phyloP scores from a whole-genome alignment of 2,888 invertebrate genomes.

The Parthenolecanium corni region DNA sequence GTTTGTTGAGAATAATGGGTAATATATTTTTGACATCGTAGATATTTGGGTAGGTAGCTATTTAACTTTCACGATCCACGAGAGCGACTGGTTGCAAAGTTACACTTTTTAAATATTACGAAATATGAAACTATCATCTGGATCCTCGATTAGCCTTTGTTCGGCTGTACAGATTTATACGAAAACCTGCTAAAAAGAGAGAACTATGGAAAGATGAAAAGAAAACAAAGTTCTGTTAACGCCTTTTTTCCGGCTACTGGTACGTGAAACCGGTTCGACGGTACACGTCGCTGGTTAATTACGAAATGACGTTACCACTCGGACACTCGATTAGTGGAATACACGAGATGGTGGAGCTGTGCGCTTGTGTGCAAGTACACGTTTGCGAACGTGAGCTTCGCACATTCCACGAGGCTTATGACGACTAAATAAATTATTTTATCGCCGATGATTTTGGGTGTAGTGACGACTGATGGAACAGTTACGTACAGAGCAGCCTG shows the following conservation, averaged over 20 bases:
- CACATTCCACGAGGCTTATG: conserved; percentile 24
- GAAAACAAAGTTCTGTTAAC: conserved; percentile 9
- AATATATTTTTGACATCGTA: too few relatives aligned
- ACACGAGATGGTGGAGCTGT: too few relatives aligned
- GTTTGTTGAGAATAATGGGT: too few relatives aligned
- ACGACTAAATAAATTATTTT: conserved; percentile 17
- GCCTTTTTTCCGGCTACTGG: conserved; percentile 22
- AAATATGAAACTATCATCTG: too few relatives aligned
- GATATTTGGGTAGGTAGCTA: too few relatives aligned
- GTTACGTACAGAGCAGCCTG: conserved; percentile 17
- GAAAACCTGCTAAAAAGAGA: background rate
- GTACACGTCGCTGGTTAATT: conserved; percentile 22
- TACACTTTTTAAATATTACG: too few relatives aligned
- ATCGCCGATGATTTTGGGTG: conserved; percentile 16
- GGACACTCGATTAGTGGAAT: background rate
- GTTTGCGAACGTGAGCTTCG: conserved; percentile 18
- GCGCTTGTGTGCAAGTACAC: background rate
- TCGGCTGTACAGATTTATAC: too few relatives aligned
- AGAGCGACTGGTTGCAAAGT: too few relatives aligned
- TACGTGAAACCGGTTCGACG: conserved; percentile 17
- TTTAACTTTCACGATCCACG: too few relatives aligned
- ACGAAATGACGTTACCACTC: conserved; percentile 19
- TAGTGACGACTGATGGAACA: conserved; percentile 23
- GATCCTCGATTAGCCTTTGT: too few relatives aligned
- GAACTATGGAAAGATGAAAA: background rate